Conservation (phyloP, 2,888 invertebrate species). For the Helobdella robusta region DNA sequence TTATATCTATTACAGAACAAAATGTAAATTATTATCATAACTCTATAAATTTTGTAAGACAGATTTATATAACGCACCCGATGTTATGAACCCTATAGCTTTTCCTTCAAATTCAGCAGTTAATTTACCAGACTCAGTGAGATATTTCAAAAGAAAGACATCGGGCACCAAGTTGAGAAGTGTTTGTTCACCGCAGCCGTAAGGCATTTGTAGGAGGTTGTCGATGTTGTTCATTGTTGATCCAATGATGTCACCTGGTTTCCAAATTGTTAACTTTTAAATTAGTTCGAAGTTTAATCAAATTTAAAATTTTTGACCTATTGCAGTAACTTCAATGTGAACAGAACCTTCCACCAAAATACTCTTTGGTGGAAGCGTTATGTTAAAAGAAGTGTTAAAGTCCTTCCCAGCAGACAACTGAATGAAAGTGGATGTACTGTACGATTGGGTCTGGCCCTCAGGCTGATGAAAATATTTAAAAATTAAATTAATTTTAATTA, state of each 20-base stretch:
- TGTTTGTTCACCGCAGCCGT: slow-evolving; percentile 9
- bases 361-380: slow-evolving; percentile 52
- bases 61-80: no score
- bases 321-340: slow-evolving; percentile 63
- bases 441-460: slow-evolving; percentile 67
- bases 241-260: slow-evolving; percentile 5
- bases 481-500: no score
- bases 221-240: neutral
- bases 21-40: no score
- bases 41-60: no score
- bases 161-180: slow-evolving; percentile 1
- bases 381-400: neutral
- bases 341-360: slow-evolving; percentile 66
- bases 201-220: slow-evolving; percentile 6
- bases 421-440: slow-evolving; percentile 64
- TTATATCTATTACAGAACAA: no score
- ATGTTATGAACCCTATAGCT: neutral
- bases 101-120: neutral
- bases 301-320: no score
- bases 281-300: no score
- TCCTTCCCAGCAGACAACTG: slow-evolving; percentile 38
- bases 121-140: neutral
- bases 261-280: no score
- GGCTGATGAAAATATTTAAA: no score
- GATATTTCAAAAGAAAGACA: neutral